Percentiles rank a stretch among this genome's conserved stretches.
Evolutionary conservation across 2,797 vertebrate species (phyloP).

Genomic region (Cynodonichthys magdalenae): DNA sequence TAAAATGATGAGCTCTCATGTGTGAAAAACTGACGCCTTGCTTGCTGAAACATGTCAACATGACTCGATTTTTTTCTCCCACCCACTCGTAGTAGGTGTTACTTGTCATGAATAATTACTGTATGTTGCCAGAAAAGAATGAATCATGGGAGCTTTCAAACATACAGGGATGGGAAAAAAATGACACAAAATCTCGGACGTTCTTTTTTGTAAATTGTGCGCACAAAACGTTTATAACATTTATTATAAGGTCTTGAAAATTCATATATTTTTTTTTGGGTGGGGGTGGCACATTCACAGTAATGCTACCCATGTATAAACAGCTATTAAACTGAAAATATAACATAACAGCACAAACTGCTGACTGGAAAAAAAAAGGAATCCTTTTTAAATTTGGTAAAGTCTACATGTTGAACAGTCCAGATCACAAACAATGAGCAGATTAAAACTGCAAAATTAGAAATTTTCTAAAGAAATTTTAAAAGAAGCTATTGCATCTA

Average conservation of each 20-base stretch:
- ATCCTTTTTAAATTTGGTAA: neutral
- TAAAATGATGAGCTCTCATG: neutral
- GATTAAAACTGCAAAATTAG: neutral
- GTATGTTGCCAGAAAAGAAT: slow-evolving; percentile 48
- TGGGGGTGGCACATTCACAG: neutral
- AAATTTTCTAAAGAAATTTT: no score
- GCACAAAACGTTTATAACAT: neutral
- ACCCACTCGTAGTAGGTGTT: slow-evolving; percentile 65
- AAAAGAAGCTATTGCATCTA: no score
- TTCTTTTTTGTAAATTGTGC: neutral
- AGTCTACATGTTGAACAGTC: neutral
- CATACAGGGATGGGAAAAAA: slow-evolving; percentile 15
- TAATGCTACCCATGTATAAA: neutral
- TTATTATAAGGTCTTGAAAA: no score
- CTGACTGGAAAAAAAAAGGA: no score
- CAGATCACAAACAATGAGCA: neutral
- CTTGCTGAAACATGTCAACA: slow-evolving; percentile 67
- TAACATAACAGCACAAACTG: neutral
- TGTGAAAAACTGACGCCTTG: slow-evolving; percentile 16
- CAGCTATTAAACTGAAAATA: neutral
- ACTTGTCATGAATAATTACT: slow-evolving; percentile 65
- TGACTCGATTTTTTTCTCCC: slow-evolving; percentile 51
- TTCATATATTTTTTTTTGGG: no score
- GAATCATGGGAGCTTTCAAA: slow-evolving; percentile 61
- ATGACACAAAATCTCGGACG: slow-evolving; percentile 6